Percentiles rank a stretch among this genome's conserved stretches.
These are phyloP conservation scores for Caranx melampygus DNA, from an alignment of 2,113 vertebrate species.

Conservation along the genomic window DNA sequence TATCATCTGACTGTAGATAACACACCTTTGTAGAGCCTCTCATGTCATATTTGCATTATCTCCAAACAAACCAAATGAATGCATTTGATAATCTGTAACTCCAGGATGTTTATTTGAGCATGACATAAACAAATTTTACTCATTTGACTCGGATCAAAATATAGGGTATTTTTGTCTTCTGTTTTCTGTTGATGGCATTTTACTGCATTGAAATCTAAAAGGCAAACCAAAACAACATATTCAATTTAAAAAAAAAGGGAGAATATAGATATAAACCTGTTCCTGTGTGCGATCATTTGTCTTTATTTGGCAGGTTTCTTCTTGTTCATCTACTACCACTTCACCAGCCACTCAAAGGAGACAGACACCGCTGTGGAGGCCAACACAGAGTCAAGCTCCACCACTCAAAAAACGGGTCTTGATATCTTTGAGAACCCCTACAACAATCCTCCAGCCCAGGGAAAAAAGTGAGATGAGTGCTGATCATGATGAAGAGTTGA, in stretches of 20 bases:
- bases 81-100: neutral
- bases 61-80: neutral
- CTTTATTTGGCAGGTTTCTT: conserved; percentile 76
- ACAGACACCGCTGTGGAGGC: rapidly evolving
- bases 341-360: conserved; percentile 18
- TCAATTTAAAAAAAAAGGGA: neutral
- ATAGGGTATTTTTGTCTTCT: too few species aligned
- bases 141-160: too few species aligned
- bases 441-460: rapidly evolving
- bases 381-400: neutral
- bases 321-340: conserved; percentile 82
- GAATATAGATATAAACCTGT: neutral
- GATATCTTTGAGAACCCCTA: conserved; percentile 61
- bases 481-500: neutral
- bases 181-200: too few species aligned
- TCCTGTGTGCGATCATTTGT: neutral
- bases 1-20: too few species aligned
- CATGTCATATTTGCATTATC: too few species aligned
- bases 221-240: neutral
- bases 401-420: conserved; percentile 2
- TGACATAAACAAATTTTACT: too few species aligned
- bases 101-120: too few species aligned
- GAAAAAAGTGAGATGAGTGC: neutral
- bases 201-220: neutral
- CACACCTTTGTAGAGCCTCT: too few species aligned